A percentile compares a stretch with the other conserved stretches of the same genome.
Evolutionary conservation across 2,888 invertebrate species (phyloP).

Genomic region (Aspidapion aeneum): DNA sequence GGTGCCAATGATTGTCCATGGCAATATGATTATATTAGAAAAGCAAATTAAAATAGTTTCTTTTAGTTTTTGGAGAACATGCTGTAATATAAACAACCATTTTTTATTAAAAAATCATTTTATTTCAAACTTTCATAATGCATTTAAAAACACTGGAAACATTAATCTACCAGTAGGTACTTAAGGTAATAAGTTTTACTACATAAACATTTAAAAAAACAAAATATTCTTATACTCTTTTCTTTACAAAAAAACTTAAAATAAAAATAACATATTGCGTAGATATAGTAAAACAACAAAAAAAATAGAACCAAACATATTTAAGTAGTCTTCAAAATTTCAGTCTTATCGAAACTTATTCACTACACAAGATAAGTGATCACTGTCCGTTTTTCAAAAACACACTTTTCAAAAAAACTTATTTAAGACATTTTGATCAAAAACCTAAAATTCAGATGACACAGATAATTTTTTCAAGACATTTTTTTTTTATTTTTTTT

Average conservation of each 20-base stretch:
- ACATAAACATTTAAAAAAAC: not conserved
- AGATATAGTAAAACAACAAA: too few relatives aligned
- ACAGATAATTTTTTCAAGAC: too few relatives aligned
- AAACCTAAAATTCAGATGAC: too few relatives aligned
- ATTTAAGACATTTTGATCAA: too few relatives aligned
- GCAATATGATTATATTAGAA: constrained; percentile 1
- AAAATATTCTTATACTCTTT: not conserved
- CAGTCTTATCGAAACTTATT: not conserved
- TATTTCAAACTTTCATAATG: not conserved
- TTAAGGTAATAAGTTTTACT: not conserved
- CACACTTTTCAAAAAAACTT: too few relatives aligned
- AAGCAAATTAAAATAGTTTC: not conserved
- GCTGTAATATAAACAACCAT: not conserved
- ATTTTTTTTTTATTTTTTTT: too few relatives aligned
- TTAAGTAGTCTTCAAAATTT: not conserved
- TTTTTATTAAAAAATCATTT: not conserved
- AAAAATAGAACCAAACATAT: too few relatives aligned
- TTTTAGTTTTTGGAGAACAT: not conserved
- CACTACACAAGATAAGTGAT: not conserved
- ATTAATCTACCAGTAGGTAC: not conserved
- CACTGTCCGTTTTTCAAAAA: too few relatives aligned
- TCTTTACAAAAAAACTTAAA: not conserved
- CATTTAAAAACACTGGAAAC: not conserved
- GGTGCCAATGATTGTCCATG: not conserved
- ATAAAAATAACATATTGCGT: too few relatives aligned